A percentile compares a stretch with the other conserved stretches of the same genome.
Conservation (phyloP, 1,140 invertebrate genomes). For the Homalodisca vitripennis region DNA sequence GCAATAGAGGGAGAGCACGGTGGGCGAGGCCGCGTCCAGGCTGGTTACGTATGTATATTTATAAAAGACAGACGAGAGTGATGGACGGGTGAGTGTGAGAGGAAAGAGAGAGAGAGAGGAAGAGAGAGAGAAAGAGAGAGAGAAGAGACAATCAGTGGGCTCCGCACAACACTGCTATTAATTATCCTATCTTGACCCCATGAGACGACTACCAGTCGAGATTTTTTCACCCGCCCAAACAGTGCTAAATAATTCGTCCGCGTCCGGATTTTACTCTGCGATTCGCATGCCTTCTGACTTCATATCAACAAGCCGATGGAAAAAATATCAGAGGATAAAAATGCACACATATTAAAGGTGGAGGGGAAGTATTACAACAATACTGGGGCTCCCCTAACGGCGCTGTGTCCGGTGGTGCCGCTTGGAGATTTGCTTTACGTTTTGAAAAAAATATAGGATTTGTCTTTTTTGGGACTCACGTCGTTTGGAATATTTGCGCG, state of each 20-base stretch:
- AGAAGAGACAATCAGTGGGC: constrained; percentile 10
- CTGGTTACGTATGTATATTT: neutral
- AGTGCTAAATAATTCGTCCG: constrained; percentile 18
- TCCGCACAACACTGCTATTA: constrained; percentile 6
- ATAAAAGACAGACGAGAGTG: too few species aligned
- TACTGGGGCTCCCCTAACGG: neutral
- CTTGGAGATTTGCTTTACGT: neutral
- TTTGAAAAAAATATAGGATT: constrained; percentile 27
- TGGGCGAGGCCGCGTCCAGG: neutral
- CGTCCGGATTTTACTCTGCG: constrained; percentile 20
- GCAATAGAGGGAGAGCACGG: neutral
- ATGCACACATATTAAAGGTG: constrained; percentile 20
- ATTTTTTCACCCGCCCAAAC: constrained; percentile 18
- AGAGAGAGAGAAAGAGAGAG: constrained; percentile 9
- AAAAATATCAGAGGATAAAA: constrained; percentile 7
- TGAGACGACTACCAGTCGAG: constrained; percentile 12
- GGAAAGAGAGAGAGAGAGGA: constrained; percentile 25
- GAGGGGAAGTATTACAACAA: constrained; percentile 6
- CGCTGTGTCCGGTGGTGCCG: neutral
- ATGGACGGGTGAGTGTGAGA: constrained; percentile 22
- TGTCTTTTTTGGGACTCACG: constrained; percentile 17
- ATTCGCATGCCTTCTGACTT: constrained; percentile 24
- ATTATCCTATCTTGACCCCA: constrained; percentile 25
- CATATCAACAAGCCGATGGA: constrained; percentile 1
- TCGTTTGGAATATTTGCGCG: constrained; percentile 3